A percentile compares a stretch with the other conserved stretches of the same genome.
Conservation (phyloP, 2,888 invertebrate species). For the Pristionchus mayeri region DNA sequence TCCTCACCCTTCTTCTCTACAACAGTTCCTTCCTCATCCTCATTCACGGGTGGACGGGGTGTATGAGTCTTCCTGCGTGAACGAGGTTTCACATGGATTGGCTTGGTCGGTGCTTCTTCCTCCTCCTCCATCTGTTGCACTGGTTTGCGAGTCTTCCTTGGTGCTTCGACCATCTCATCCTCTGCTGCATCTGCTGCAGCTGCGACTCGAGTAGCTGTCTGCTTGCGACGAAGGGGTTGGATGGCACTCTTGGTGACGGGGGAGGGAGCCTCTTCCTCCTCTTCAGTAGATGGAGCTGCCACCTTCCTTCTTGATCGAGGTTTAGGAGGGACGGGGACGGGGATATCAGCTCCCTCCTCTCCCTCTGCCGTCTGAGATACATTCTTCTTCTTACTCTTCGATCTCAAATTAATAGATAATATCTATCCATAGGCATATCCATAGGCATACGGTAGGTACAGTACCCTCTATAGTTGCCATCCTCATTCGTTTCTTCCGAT, state of each 20-base stretch:
- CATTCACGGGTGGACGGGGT: background rate
- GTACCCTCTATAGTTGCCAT: background rate
- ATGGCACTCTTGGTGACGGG: background rate
- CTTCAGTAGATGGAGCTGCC: background rate
- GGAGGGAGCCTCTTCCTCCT: slow-evolving; percentile 8
- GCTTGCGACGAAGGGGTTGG: background rate
- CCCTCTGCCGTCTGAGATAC: slow-evolving; percentile 7
- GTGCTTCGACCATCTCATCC: slow-evolving; percentile 24
- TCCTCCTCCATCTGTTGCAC: slow-evolving; percentile 18
- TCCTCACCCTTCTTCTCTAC: background rate
- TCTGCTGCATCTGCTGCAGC: background rate
- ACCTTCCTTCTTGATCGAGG: slow-evolving; percentile 19
- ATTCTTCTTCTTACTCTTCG: background rate
- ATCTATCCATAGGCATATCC: too few relatives aligned
- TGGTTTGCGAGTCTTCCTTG: slow-evolving; percentile 30
- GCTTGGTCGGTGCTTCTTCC: slow-evolving; percentile 22
- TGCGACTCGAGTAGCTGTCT: background rate
- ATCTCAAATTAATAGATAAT: too few relatives aligned
- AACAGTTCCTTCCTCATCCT: background rate
- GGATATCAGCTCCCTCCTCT: background rate
- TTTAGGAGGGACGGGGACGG: background rate
- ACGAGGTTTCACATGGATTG: background rate
- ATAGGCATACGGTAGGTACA: background rate
- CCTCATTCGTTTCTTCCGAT: slow-evolving; percentile 15
- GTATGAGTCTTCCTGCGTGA: background rate